These are phyloP conservation scores for Psammodynastes pulverulentus DNA, from an alignment of 2,113 vertebrate genomes.

Conservation along the genomic window DNA sequence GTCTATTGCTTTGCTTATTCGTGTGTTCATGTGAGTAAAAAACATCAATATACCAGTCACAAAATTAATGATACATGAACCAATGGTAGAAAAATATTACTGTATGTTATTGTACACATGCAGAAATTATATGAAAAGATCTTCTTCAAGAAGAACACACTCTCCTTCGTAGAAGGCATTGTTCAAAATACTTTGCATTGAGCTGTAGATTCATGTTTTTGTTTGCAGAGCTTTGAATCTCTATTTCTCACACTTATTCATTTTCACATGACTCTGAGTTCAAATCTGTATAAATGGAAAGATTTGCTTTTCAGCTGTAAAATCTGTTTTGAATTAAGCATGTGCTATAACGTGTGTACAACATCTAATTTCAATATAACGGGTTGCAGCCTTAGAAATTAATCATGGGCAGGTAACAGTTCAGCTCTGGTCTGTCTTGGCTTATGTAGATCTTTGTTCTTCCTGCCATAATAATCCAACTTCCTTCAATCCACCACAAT, in stretches of 20 bases:
- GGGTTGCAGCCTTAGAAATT: not conserved
- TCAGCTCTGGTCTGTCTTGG: not conserved
- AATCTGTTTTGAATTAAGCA: not conserved
- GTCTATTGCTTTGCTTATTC: not conserved
- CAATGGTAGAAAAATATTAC: not conserved
- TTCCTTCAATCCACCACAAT: not conserved
- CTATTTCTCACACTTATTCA: conserved; percentile 7
- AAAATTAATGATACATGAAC: not conserved
- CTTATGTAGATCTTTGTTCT: not conserved
- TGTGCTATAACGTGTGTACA: not conserved
- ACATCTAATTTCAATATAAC: not conserved
- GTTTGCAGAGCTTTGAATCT: not conserved
- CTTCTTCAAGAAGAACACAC: conserved; percentile 69
- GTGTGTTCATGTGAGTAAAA: not conserved
- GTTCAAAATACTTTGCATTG: not conserved
- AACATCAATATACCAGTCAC: not conserved
- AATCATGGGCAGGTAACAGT: not conserved
- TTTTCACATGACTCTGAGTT: conserved; percentile 12
- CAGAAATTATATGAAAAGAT: conserved; percentile 38
- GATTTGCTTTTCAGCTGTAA: not conserved
- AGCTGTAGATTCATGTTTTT: not conserved
- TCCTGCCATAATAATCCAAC: not conserved
- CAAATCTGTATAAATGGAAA: conserved; percentile 20
- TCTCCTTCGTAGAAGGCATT: conserved; percentile 64
- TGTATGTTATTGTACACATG: conserved; percentile 41